These are phyloP conservation scores for Pinctada fucata DNA, from an alignment of 2,888 invertebrate genomes.

Conservation along the genomic window DNA sequence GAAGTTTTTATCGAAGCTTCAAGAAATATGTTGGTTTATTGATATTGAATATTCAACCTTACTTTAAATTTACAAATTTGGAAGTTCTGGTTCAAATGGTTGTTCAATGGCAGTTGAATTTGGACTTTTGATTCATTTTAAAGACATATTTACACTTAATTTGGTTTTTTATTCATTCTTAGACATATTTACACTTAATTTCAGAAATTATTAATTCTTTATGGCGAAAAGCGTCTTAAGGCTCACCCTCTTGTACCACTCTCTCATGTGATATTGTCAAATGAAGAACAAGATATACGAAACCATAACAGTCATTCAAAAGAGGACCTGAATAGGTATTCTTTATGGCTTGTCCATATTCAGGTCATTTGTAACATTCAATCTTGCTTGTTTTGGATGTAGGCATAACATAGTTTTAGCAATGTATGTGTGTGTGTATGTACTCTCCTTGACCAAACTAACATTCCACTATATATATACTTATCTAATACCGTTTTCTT, in stretches of 20 bases:
- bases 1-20: no score
- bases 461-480: neutral
- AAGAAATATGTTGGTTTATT: no score
- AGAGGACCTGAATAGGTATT: conserved; percentile 8
- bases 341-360: neutral
- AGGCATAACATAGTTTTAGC: no score
- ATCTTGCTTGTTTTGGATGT: neutral
- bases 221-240: conserved; percentile 3
- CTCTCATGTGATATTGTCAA: neutral
- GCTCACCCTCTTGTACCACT: neutral
- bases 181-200: neutral
- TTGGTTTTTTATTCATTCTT: no score
- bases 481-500: no score
- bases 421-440: no score
- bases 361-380: neutral
- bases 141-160: neutral
- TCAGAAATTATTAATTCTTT: neutral
- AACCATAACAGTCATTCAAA: neutral
- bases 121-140: no score
- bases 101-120: no score
- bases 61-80: no score
- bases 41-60: no score
- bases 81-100: no score
- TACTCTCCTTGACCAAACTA: neutral
- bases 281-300: conserved; percentile 2